Percentiles rank a stretch among this genome's conserved stretches.
phyloP scores from a whole-genome alignment of 2,888 invertebrate genomes.

The Lycaena phlaeas region DNA sequence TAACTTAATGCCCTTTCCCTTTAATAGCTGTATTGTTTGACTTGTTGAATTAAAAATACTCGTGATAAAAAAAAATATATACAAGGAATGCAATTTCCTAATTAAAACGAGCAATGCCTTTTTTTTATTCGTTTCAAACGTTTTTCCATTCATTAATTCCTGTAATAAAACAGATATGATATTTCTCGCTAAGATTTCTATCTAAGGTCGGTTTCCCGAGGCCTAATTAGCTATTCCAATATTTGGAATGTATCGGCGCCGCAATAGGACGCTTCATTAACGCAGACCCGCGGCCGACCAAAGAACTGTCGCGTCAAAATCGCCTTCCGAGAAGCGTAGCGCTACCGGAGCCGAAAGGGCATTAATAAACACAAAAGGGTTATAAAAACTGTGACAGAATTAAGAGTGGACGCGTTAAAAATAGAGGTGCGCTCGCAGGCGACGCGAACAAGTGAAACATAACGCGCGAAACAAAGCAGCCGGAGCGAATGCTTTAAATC shows the following conservation, averaged over 20 bases:
- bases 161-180: neutral
- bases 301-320: constrained; percentile 68
- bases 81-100: neutral
- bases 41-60: neutral
- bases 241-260: constrained; percentile 34
- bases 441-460: constrained; percentile 72
- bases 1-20: constrained; percentile 38
- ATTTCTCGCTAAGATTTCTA: neutral
- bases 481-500: constrained; percentile 73
- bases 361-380: constrained; percentile 71
- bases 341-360: constrained; percentile 67
- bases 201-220: neutral
- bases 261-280: constrained; percentile 69
- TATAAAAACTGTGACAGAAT: constrained; percentile 72
- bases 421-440: constrained; percentile 54
- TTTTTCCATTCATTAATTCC: neutral
- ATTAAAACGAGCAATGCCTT: no score
- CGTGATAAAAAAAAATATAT: neutral
- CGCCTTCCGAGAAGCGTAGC: constrained; percentile 67
- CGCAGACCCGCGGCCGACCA: constrained; percentile 51
- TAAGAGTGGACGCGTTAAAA: constrained; percentile 66
- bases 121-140: no score
- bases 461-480: constrained; percentile 74
- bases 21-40: constrained; percentile 52
- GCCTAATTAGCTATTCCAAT: constrained; percentile 14